Evolutionary conservation across 1,140 invertebrate genomes (phyloP).

Genomic region (Hetaerina americana): DNA sequence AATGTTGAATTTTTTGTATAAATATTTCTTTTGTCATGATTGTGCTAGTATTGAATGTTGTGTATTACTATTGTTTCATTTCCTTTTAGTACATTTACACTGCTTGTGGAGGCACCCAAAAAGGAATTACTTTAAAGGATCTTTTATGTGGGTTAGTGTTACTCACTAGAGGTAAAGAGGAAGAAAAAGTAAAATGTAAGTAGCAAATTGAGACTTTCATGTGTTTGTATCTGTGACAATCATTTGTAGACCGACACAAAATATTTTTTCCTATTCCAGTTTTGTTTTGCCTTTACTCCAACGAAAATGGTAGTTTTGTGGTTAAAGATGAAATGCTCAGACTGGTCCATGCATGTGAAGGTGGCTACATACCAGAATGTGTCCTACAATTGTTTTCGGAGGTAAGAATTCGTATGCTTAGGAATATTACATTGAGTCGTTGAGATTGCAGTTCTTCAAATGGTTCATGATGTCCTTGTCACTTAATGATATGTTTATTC

Average conservation of each 20-base stretch:
- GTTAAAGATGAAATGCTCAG: constrained; percentile 59
- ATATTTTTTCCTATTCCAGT: constrained; percentile 39
- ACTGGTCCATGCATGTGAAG: constrained; percentile 44
- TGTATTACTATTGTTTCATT: constrained; percentile 9
- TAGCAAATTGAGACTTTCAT: constrained; percentile 7
- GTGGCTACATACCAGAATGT: constrained; percentile 31
- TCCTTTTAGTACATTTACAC: constrained; percentile 50
- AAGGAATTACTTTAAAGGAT: constrained; percentile 72
- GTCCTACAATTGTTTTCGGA: constrained; percentile 35
- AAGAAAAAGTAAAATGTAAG: constrained; percentile 76
- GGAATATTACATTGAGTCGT: no score
- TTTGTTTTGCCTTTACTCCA: constrained; percentile 73
- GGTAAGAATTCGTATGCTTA: no score
- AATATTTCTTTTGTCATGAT: constrained; percentile 1
- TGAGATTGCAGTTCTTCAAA: no score
- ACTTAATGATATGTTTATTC: no score
- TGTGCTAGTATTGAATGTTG: neutral
- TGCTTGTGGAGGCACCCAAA: constrained; percentile 64
- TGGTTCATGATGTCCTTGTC: no score
- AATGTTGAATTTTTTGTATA: neutral
- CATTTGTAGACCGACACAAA: neutral
- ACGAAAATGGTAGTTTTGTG: constrained; percentile 61
- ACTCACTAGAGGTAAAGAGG: constrained; percentile 63
- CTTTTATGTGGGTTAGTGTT: constrained; percentile 69
- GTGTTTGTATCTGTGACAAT: constrained; percentile 9